Conservation (phyloP, 1,140 invertebrate species). For the Zaprionus lachaisei region DNA sequence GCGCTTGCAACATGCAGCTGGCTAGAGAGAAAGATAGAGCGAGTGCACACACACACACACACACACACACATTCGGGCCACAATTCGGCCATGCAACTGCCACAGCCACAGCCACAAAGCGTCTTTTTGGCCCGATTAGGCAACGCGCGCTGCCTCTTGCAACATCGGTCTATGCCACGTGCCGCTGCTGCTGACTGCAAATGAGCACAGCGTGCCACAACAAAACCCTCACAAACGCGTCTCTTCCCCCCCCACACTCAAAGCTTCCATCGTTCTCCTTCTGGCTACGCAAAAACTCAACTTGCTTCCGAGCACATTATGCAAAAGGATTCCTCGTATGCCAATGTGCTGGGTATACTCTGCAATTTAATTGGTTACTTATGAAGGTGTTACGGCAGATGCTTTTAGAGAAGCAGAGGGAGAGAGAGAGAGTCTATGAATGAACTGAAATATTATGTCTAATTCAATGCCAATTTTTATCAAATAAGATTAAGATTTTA, state of each 20-base stretch:
- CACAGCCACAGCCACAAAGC: slow-evolving; percentile 14
- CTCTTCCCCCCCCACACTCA: background rate
- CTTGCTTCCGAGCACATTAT: background rate
- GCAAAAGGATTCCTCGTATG: background rate
- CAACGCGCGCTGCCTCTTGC: background rate
- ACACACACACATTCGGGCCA: background rate
- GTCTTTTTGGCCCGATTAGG: slow-evolving; percentile 25
- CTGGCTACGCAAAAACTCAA: background rate
- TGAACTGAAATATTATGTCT: background rate
- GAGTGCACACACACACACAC: too few species aligned
- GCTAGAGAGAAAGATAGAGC: too few species aligned
- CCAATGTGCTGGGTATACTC: background rate
- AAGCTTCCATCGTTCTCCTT: background rate
- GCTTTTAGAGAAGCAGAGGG: too few species aligned
- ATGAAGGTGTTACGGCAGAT: too few species aligned
- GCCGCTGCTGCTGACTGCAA: slow-evolving; percentile 35
- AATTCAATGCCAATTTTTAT: too few species aligned
- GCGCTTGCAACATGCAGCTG: background rate
- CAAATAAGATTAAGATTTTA: too few species aligned
- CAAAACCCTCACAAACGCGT: background rate
- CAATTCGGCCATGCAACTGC: slow-evolving; percentile 18
- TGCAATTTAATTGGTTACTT: background rate
- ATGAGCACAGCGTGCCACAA: slow-evolving; percentile 44
- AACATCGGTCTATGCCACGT: slow-evolving; percentile 19
- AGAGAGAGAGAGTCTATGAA: background rate